A percentile compares a stretch with the other conserved stretches of the same genome.
These are phyloP conservation scores for Bradypodion pumilum DNA, from an alignment of 2,797 vertebrate species.

Conservation along the genomic window DNA sequence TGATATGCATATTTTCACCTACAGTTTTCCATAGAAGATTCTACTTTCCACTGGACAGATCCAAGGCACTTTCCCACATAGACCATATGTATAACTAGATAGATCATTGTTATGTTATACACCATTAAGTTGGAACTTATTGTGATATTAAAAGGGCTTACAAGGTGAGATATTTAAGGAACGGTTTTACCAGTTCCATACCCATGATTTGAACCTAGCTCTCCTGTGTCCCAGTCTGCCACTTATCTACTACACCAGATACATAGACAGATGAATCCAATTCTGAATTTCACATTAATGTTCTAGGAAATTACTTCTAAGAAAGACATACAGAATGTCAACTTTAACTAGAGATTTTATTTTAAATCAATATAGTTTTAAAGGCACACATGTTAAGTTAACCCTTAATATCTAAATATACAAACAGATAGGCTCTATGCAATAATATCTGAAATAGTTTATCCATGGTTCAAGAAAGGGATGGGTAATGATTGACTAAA, in stretches of 20 bases:
- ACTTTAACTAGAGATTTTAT: background rate
- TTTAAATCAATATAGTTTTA: background rate
- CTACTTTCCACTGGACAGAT: constrained; percentile 13
- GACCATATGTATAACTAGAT: background rate
- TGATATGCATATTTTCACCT: constrained; percentile 47
- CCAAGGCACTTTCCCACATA: background rate
- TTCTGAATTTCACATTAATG: background rate
- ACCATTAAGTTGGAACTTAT: too few species aligned
- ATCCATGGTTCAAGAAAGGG: background rate
- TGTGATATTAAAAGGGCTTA: too few species aligned
- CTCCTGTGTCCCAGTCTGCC: too few species aligned
- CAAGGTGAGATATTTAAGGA: too few species aligned
- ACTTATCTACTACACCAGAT: too few species aligned
- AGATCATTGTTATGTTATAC: too few species aligned
- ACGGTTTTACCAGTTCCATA: too few species aligned
- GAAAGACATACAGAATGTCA: background rate
- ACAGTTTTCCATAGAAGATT: constrained; percentile 49
- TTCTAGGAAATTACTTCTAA: background rate
- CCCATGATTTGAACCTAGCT: too few species aligned
- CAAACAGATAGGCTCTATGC: background rate
- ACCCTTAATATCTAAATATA: background rate
- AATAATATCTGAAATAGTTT: background rate
- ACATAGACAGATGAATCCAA: background rate
- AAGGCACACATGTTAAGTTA: background rate
- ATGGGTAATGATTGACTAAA: background rate